Evolutionary conservation across 1,140 invertebrate species (phyloP).

Genomic region (Ridgeia piscesae): DNA sequence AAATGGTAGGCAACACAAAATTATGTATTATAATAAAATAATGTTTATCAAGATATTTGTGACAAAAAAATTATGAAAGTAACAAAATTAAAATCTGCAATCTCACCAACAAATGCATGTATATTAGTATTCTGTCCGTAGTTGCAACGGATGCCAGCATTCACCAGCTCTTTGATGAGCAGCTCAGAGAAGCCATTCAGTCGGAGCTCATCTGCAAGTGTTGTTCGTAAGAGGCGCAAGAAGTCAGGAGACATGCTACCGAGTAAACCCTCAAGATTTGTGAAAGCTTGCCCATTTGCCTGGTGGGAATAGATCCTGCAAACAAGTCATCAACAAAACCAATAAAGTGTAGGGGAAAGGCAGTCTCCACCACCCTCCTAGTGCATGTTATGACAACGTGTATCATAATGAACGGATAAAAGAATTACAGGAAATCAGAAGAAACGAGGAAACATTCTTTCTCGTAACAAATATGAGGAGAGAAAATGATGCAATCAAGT

Average conservation of each 20-base stretch:
- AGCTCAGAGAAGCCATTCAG: slow-evolving; percentile 56
- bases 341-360: background rate
- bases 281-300: slow-evolving; percentile 60
- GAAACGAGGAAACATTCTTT: too few species aligned
- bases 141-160: slow-evolving; percentile 64
- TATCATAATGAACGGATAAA: background rate
- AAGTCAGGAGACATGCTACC: slow-evolving; percentile 62
- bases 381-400: background rate
- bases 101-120: slow-evolving; percentile 67
- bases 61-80: too few species aligned
- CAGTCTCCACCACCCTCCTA: background rate
- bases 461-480: too few species aligned
- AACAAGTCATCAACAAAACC: slow-evolving; percentile 30
- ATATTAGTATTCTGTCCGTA: slow-evolving; percentile 67
- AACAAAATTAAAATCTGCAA: background rate
- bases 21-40: too few species aligned
- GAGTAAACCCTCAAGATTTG: slow-evolving; percentile 61
- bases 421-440: too few species aligned
- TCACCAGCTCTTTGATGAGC: slow-evolving; percentile 65
- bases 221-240: slow-evolving; percentile 57
- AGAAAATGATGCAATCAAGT: too few species aligned
- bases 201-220: slow-evolving; percentile 54
- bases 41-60: too few species aligned
- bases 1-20: too few species aligned
- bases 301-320: slow-evolving; percentile 66